Evolutionary conservation across 2,888 invertebrate species (phyloP).

Genomic region (Drosophila pullipes): DNA sequence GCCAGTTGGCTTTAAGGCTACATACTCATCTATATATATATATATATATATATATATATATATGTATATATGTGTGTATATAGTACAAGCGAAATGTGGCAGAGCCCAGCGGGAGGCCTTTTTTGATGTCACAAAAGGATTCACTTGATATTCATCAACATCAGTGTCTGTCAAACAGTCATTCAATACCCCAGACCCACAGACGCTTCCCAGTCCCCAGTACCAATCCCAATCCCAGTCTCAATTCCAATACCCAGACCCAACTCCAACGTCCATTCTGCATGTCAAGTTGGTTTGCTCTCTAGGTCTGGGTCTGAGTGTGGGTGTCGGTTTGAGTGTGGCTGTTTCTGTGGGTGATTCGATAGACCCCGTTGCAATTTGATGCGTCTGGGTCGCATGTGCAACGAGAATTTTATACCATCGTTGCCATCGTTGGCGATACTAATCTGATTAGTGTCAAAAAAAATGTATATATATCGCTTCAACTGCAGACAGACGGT

Average conservation of each 20-base stretch:
- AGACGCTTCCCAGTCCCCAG: conserved; percentile 29
- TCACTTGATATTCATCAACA: conserved; percentile 85
- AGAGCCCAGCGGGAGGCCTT: conserved; percentile 77
- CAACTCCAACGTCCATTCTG: conserved; percentile 65
- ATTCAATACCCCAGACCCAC: conserved; percentile 59
- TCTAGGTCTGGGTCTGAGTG: conserved; percentile 5
- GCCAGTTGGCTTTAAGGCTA: conserved; percentile 65
- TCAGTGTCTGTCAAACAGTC: conserved; percentile 83
- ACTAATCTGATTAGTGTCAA: conserved; percentile 85
- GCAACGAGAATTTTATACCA: conserved; percentile 57
- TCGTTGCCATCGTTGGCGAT: conserved; percentile 79
- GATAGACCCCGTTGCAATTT: conserved; percentile 63
- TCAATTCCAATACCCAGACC: conserved; percentile 35
- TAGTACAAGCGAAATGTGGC: conserved; percentile 32
- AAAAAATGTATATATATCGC: conserved; percentile 48
- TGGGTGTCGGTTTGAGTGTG: conserved; percentile 33
- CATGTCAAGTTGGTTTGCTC: conserved; percentile 70
- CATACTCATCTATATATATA: background rate
- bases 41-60: background rate
- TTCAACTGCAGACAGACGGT: conserved; percentile 64
- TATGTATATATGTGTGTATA: background rate
- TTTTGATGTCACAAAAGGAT: conserved; percentile 85
- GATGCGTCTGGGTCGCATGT: conserved; percentile 69
- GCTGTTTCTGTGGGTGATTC: conserved; percentile 29
- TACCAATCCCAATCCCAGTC: conserved; percentile 27